phyloP scores from a whole-genome alignment of 2,113 vertebrate species.

The Jacana jacana region DNA sequence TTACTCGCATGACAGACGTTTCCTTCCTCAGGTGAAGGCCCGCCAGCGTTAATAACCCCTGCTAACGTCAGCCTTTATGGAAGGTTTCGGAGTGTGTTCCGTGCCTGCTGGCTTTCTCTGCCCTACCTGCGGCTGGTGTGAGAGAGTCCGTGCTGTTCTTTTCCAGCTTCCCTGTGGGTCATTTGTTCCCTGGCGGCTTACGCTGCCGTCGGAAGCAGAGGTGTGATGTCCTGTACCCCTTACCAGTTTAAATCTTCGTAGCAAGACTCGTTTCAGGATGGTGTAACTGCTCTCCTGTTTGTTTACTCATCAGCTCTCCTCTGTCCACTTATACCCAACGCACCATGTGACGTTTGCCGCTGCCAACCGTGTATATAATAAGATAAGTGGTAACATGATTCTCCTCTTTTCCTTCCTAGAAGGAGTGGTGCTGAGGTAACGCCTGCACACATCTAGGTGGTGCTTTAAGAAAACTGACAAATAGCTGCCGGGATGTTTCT shows the following conservation, averaged over 20 bases:
- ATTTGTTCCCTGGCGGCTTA: not conserved
- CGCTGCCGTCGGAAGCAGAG: fast-evolving
- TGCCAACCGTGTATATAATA: not conserved
- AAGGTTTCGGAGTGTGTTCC: fast-evolving
- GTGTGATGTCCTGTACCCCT: fast-evolving
- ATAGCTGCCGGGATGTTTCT: conserved; percentile 75
- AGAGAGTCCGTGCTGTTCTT: fast-evolving
- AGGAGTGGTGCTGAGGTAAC: not conserved
- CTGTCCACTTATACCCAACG: fast-evolving
- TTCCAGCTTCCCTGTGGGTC: not conserved
- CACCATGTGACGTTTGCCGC: not conserved
- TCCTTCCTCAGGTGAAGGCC: not conserved
- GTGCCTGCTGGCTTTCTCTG: not conserved
- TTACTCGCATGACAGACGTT: fast-evolving
- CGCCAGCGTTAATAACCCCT: fast-evolving
- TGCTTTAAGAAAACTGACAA: conserved; percentile 20
- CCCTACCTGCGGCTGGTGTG: fast-evolving
- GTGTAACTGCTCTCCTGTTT: not conserved
- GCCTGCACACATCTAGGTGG: not conserved
- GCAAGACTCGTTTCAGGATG: not conserved
- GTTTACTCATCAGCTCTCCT: not conserved
- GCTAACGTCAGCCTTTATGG: not conserved
- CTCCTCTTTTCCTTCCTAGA: not conserved
- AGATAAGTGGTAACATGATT: not conserved
- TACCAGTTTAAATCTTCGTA: not conserved